These are phyloP conservation scores for Acarapis woodi DNA, from an alignment of 1,140 invertebrate genomes.

Conservation along the genomic window DNA sequence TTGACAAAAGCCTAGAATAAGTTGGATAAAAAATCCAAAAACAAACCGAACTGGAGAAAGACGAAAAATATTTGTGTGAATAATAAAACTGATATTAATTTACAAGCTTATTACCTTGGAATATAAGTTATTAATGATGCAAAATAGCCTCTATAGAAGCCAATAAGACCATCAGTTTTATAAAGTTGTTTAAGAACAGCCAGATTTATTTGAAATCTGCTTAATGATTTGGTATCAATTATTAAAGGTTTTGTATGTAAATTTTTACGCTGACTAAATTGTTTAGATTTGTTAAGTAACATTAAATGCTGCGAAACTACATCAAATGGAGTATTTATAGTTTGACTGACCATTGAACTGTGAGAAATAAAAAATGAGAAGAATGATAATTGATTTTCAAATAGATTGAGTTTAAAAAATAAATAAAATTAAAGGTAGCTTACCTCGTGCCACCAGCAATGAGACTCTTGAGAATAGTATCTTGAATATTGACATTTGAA, in stretches of 20 bases:
- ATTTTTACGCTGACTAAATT: neutral
- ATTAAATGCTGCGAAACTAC: constrained; percentile 86
- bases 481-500: constrained; percentile 25
- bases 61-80: neutral
- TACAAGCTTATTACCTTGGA: constrained; percentile 32
- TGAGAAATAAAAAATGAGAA: constrained; percentile 23
- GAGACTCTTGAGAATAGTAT: constrained; percentile 32
- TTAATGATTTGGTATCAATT: constrained; percentile 1
- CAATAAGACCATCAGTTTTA: constrained; percentile 41
- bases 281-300: constrained; percentile 23
- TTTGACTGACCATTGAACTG: constrained; percentile 74
- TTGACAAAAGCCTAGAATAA: neutral
- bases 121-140: constrained; percentile 73
- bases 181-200: constrained; percentile 44
- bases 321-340: constrained; percentile 83
- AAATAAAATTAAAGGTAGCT: constrained; percentile 6
- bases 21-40: neutral
- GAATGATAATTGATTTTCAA: constrained; percentile 1
- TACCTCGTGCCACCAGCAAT: constrained; percentile 22
- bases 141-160: constrained; percentile 75
- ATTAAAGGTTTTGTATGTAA: neutral
- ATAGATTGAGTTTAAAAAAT: neutral
- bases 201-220: constrained; percentile 20
- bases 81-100: neutral
- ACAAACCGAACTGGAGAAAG: constrained; percentile 3